Evolutionary conservation across 35 echinoderm and acorn worm species (phyloP), one percentile per base, ranked within the genome.

Genomic region (Apostichopus californicus): DNA sequence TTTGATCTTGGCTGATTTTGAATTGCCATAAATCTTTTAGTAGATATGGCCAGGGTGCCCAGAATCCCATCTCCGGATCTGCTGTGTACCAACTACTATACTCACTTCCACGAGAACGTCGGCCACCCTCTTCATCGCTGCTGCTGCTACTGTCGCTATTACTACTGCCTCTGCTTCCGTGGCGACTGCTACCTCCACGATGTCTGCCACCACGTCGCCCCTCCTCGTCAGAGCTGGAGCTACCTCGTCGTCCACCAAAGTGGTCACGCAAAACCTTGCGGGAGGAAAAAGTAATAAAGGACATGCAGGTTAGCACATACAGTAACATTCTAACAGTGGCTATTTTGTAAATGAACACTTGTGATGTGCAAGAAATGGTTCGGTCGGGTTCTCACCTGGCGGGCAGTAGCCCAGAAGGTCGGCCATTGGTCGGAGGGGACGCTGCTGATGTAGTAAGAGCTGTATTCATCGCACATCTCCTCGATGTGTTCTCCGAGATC

Each of bases 341-440:
- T 34, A 34, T 34, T 34, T 34, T 34, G 28, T 34, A 34, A 34
- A 34, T 34, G 28, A 34, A 34, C 2, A 2, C 28, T 34, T 34
- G 28, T 34, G 28, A 34, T 34, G 28, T 34, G 28, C 28, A 34
- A 34, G 28, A 2, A 34, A 34, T 34, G 28, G 28, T 34, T 34
- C 28, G 28, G 28, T 34, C 28, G 57, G 9, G 17, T 85, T 59
- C 57, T 55, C 55, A 22, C 13, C 10, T 14, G 28, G 28, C 28
- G 28, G 18, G 81, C 81, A 85, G 55, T 85, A 54, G 1, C 5
- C 81, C 81, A 59, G 55, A 85, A 85, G 21, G 54, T 20, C 8
- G 28, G 15, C 81, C 81, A 85, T 23, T 85, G 81, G 2, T 85
- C 81, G 18, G 81, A 5, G n/a, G 81, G 54, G 81, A 85, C 21